phyloP scores from a whole-genome alignment of 2,113 vertebrate genomes.

The Tupaia chinensis region DNA sequence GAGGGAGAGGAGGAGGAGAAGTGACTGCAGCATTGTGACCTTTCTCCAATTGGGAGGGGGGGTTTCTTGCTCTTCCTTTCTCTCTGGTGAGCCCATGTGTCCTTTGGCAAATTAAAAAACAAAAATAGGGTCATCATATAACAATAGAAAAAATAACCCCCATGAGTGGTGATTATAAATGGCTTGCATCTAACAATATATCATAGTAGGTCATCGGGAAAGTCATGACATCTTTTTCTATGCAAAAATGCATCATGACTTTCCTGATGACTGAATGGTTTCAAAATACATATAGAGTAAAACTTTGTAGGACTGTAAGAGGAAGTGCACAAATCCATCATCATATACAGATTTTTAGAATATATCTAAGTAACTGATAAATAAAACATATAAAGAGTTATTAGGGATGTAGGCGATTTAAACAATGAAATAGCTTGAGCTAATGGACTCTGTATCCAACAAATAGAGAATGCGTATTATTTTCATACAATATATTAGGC shows the following conservation, averaged over 20 bases:
- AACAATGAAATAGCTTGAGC: background rate
- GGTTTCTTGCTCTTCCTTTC: too few relatives aligned
- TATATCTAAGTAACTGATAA: background rate
- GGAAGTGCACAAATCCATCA: background rate
- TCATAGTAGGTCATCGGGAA: background rate
- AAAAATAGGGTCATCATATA: background rate
- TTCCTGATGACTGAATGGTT: too few relatives aligned
- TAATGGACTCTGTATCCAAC: background rate
- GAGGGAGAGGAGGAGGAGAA: too few relatives aligned
- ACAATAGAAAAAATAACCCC: slow-evolving; percentile 10
- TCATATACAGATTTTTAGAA: background rate
- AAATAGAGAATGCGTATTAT: background rate
- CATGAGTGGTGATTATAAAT: background rate
- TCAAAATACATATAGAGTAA: background rate
- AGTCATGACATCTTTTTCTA: too few relatives aligned
- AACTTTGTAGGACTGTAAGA: background rate
- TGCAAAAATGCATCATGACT: too few relatives aligned
- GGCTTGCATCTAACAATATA: background rate
- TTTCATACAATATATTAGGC: background rate
- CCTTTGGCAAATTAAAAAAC: background rate
- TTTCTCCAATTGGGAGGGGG: too few relatives aligned
- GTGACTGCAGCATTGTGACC: too few relatives aligned
- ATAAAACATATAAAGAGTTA: background rate
- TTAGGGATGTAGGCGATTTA: background rate
- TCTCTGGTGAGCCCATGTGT: too few relatives aligned